phyloP scores from a whole-genome alignment of 2,888 invertebrate genomes.

The Synergus japonicus region DNA sequence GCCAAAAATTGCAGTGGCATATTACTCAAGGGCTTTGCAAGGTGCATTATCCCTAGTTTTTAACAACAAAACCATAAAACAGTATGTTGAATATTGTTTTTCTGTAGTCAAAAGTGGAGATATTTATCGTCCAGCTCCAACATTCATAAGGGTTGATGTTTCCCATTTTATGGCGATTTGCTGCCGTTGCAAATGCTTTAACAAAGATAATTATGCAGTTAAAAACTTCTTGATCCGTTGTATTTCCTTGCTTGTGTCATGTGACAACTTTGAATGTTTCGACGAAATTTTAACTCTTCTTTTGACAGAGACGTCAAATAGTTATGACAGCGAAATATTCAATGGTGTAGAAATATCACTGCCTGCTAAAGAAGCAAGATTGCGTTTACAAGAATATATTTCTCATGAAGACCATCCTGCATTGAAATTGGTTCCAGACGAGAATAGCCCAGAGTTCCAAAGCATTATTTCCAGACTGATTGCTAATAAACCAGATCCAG shows the following conservation, averaged over 20 bases:
- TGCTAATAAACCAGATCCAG: too few relatives aligned
- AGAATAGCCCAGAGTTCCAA: not conserved
- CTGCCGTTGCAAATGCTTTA: not conserved
- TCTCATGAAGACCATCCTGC: too few relatives aligned
- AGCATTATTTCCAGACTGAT: not conserved
- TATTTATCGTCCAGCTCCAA: not conserved
- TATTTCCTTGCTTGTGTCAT: not conserved
- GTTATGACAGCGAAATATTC: too few relatives aligned
- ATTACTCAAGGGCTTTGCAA: constrained; percentile 2
- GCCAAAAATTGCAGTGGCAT: not conserved
- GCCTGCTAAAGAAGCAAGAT: not conserved
- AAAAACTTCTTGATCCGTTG: not conserved
- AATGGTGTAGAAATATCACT: not conserved
- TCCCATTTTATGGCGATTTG: not conserved
- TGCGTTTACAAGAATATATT: not conserved
- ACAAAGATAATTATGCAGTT: not conserved
- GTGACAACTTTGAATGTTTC: not conserved
- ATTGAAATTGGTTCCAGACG: not conserved
- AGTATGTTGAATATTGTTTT: not conserved
- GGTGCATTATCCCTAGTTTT: not conserved
- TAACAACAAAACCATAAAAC: not conserved
- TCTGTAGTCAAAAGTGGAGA: not conserved
- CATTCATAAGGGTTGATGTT: not conserved
- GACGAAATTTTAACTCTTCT: not conserved
- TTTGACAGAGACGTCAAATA: not conserved